Evolutionary conservation across 2,797 vertebrate genomes (phyloP), one percentile per base, ranked within the genome.

Genomic region (Onychomys leucogaster): DNA sequence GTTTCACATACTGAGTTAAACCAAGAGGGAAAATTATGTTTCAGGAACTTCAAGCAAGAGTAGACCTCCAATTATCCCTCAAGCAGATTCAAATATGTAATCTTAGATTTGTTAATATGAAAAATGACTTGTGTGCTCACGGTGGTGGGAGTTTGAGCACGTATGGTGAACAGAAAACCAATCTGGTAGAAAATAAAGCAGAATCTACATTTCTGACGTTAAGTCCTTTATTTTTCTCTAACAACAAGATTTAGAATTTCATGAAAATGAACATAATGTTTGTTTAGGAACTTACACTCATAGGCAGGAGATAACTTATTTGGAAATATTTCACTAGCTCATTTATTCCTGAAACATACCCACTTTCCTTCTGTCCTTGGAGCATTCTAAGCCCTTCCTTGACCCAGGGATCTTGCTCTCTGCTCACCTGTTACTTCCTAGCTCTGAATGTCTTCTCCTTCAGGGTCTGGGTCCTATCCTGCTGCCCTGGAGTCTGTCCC

Each of bases 71-170:
- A 96, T 97, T 97, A 97, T 94, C 37, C 95, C 94, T 94, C 96
- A 90, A 95, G 90, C 82, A 89, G 94, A 95, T 97, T 95, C 95
- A 95, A 97, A 97, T 89, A 92, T 95, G 94, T 96, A 95, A 96
- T 96, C 81, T 95, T 96, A 97, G 91, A 96, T 80, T 93, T 96
- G 92, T 96, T 97, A 96, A 96, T 97, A 96, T 96, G 91, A 97
- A 97, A 96, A 97, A 97, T 69, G 84, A 88, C 87, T 94, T 94
- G 14, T 14, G 93, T 71, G 34, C 12, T 76, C 92, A 59, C 4
- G 3, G 14, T 95, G 59, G 57, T 32, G 77, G 52, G 41, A 32
- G 32, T 27, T 87, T 82, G 21, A 75, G 46, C 65, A 65, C 37
- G 82, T 61, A 81, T 27, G 29, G 29, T 46, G 57, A 92, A 82